Conservation (phyloP, 2,113 vertebrate species). For the Ovis canadensis region DNA sequence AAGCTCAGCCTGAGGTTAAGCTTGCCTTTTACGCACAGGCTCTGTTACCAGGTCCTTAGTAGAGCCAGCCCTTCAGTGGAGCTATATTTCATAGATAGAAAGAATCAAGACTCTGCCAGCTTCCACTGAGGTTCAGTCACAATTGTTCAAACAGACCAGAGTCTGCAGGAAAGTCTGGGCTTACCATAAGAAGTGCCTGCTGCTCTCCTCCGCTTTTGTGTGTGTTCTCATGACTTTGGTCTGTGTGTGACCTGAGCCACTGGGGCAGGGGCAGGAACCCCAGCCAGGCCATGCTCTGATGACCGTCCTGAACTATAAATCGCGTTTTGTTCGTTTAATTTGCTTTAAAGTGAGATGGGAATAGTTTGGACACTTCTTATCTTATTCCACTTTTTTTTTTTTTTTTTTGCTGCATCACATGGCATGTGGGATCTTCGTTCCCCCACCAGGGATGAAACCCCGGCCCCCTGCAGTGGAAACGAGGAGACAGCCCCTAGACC, state of each 20-base stretch:
- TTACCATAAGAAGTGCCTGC: background rate
- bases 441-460: background rate
- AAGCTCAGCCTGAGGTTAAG: conserved; percentile 58
- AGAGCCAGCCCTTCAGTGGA: background rate
- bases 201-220: background rate
- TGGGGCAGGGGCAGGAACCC: background rate
- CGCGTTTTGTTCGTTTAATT: rapidly evolving
- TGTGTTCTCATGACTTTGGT: background rate
- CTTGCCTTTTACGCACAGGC: conserved; percentile 57
- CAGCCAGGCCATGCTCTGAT: background rate
- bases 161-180: background rate
- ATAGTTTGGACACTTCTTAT: rapidly evolving
- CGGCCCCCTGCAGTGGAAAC: rapidly evolving
- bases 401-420: background rate
- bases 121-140: background rate
- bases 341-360: background rate
- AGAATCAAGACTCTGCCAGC: background rate
- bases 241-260: background rate
- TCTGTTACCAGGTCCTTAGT: conserved; percentile 30
- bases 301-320: background rate
- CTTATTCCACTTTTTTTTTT: background rate
- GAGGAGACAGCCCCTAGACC: background rate
- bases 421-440: background rate
- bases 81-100: background rate
- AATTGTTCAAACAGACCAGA: background rate